Base-by-base conservation (phyloP, 1,140 invertebrate species). In the Lepeophtheirus salmonis region DNA sequence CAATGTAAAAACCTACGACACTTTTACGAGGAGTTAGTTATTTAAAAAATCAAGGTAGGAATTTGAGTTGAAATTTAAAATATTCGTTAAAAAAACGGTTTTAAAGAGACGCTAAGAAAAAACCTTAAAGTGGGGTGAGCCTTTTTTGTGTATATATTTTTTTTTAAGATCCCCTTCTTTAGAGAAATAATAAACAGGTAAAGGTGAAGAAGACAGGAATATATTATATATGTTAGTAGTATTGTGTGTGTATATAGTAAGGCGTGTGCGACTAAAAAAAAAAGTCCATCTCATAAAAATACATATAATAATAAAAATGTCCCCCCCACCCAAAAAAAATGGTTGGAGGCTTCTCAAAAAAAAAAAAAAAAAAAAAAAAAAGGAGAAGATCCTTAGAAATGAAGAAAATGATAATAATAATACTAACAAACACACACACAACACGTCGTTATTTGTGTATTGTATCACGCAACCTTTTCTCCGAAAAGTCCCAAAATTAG, bases 81-180 rank as follows among this genome's bases (percentile, higher is more conserved):
- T 41, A 41, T 41, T 41, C 30, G 30, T 41, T 41, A 41, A 41
- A 41, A 52, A 56, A 23, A 17, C 14, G 23, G 54, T 22, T 22
- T 22, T 24, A 56, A 17, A 56, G 17, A 17, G 23, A 17, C 54
- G 17, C n/a, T 10, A 56, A 23, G 22, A 25, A 23, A 56, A 56
- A 56, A 23, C 10, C 10, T n/a, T 14, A 56, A 23, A 56, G 21
- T 76, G 68, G 55, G 68, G 77, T 77, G 78, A 76, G 78, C 77
- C 75, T 75, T 75, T 78, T 78, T 79, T 77, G 77, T 80, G 78
- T 73, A 80, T 41, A n/a, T 6, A 41, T 41, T 41, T 6, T 10
- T n/a, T 10, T 41, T 6, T 41, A n/a, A 41, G 30, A 41, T 41
- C 30, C 30, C 30, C 30, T 41, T 41, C 6, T 6, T n/a, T 41